Evolutionary conservation across 2,113 vertebrate species (phyloP), one percentile per base, ranked within the genome.

Genomic region (Tragelaphus imberbis): DNA sequence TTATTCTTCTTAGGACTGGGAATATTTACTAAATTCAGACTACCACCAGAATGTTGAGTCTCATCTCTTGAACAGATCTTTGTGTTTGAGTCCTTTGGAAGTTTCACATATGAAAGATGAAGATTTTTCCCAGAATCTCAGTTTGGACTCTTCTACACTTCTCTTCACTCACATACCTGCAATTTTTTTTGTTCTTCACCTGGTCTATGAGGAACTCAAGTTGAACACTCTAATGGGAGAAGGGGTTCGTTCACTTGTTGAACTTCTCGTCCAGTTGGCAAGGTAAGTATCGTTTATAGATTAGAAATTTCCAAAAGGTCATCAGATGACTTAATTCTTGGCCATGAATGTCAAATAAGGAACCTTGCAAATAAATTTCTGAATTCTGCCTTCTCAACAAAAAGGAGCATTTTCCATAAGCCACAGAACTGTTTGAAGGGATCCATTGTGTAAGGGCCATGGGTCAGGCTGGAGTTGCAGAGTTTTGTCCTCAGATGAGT

Each of bases 161-260:
- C 99, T 99, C 85, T 99, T 99, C 97, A 97, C 98, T 95, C 99
- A 99, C 93, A 99, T 99, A 77, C 99, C 99, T 55, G 99, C 99
- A 25, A 99, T 99, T 84, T 99, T 99, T 98, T 99, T 99, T 97
- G 99, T 99, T 33, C 99, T 99, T 94, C 99, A 99, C 96, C 99
- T 99, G 94, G 98, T 99, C 71, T 99, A 99, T 0, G 99, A 99
- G 98, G 99, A 99, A 92, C 99, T 99, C 84, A 99, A 99, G 95
- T 98, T 99, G 97, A 99, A 99, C 12, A 99, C 99, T 94, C 98
- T 99, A 8, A 99, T 99, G 99, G 99, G 99, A 95, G 99, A 99
- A 44, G 99, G 99, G 51, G 99, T 99, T 68, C 99, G 99, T 13
- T 99, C 99, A 0, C 99, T 99, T 25, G 99, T 99, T 71, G 99